Evolutionary conservation across 37 sponge, comb jelly and placozoan species (phyloP).

Genomic region (Axinella damicornis): DNA sequence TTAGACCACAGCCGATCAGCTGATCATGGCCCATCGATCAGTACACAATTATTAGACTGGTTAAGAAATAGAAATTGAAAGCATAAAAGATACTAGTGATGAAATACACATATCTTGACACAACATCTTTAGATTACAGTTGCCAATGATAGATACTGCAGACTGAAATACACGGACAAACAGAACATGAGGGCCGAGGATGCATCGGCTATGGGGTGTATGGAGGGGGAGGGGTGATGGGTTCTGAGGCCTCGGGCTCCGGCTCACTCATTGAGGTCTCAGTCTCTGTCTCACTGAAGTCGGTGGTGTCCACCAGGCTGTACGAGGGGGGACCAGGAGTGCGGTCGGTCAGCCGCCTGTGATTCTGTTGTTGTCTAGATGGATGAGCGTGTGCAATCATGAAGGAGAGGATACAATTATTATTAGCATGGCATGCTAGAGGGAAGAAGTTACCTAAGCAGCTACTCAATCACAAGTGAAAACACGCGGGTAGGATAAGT

Average conservation of each 20-base stretch:
- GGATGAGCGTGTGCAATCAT: too few relatives aligned
- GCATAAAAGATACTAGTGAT: not conserved
- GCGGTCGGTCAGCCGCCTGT: not conserved
- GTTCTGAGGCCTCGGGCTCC: slow-evolving; percentile 18
- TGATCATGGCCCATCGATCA: too few relatives aligned
- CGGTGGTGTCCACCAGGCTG: slow-evolving; percentile 32
- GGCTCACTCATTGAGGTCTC: slow-evolving; percentile 45
- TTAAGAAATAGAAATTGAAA: too few relatives aligned
- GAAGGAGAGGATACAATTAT: too few relatives aligned
- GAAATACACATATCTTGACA: not conserved
- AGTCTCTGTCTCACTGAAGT: slow-evolving; percentile 15
- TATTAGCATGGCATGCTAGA: too few relatives aligned
- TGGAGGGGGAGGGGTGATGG: slow-evolving; percentile 64
- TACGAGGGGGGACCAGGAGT: slow-evolving; percentile 35
- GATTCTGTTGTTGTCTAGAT: not conserved
- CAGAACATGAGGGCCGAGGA: not conserved
- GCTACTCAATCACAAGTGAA: too few relatives aligned
- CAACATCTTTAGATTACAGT: not conserved
- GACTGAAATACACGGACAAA: not conserved
- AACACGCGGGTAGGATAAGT: too few relatives aligned
- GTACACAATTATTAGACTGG: too few relatives aligned
- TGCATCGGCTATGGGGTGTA: slow-evolving; percentile 41
- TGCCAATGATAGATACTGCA: not conserved
- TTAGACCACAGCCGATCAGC: too few relatives aligned
- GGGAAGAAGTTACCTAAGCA: too few relatives aligned